phyloP scores from a whole-genome alignment of 2,113 vertebrate species.

The Peromyscus californicus region DNA sequence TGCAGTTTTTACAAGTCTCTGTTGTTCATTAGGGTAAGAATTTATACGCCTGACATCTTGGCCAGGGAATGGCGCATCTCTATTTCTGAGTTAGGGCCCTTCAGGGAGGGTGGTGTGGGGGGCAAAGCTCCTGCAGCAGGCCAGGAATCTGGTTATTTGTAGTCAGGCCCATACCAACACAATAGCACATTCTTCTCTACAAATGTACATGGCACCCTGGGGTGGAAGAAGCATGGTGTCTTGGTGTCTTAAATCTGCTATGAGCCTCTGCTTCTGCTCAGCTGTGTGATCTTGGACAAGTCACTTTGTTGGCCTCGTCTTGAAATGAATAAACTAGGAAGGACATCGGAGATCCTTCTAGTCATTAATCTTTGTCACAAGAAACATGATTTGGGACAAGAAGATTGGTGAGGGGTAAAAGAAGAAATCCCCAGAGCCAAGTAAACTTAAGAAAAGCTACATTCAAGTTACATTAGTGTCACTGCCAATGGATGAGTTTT shows the following conservation, averaged over 20 bases:
- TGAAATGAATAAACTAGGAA: not conserved
- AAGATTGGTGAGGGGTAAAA: not conserved
- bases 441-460: slow-evolving; percentile 20
- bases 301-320: slow-evolving; percentile 14
- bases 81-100: slow-evolving; percentile 60
- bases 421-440: not conserved
- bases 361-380: not conserved
- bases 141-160: slow-evolving; percentile 1
- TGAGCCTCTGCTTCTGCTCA: not conserved
- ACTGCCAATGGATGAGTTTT: not conserved
- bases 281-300: slow-evolving; percentile 22
- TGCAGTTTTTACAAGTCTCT: slow-evolving; percentile 74
- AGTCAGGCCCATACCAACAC: not conserved
- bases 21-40: slow-evolving; percentile 70
- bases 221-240: not conserved
- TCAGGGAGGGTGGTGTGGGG: slow-evolving; percentile 28
- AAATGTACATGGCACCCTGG: not conserved
- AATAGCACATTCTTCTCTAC: slow-evolving; percentile 27
- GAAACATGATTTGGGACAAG: not conserved
- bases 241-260: slow-evolving; percentile 3
- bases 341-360: not conserved
- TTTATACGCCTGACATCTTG: slow-evolving; percentile 39
- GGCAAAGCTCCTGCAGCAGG: slow-evolving; percentile 14
- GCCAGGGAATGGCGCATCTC: slow-evolving; percentile 19
- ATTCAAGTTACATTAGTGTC: not conserved